phyloP scores from a whole-genome alignment of 2,113 vertebrate genomes.

The Thermophis baileyi region DNA sequence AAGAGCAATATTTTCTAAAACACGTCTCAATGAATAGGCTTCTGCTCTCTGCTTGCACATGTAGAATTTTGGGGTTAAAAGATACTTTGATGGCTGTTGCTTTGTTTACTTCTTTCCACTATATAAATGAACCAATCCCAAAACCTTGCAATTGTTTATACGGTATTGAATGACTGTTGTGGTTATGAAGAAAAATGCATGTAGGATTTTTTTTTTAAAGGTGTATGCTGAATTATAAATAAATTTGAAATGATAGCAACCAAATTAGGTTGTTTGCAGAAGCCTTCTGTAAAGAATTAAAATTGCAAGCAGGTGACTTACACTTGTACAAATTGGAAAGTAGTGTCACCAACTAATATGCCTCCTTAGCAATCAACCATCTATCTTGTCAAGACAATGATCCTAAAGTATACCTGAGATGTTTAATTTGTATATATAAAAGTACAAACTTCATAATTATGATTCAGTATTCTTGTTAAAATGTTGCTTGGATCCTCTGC shows the following conservation, averaged over 20 bases:
- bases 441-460: neutral
- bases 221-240: neutral
- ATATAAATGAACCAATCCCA: neutral
- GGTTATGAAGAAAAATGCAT: neutral
- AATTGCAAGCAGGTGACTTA: neutral
- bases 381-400: neutral
- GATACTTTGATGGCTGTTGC: neutral
- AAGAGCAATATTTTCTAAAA: neutral
- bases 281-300: neutral
- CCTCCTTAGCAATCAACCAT: neutral
- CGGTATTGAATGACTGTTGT: neutral
- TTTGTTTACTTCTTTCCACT: neutral
- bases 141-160: neutral
- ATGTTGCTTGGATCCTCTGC: neutral
- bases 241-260: neutral
- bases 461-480: neutral
- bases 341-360: neutral
- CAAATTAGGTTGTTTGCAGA: neutral
- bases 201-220: neutral
- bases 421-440: neutral
- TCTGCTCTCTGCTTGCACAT: neutral
- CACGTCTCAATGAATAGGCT: neutral
- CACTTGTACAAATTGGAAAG: neutral
- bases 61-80: neutral
- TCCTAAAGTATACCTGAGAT: neutral